Evolutionary conservation across 2,797 vertebrate species (phyloP).

Genomic region (Tapirus indicus): DNA sequence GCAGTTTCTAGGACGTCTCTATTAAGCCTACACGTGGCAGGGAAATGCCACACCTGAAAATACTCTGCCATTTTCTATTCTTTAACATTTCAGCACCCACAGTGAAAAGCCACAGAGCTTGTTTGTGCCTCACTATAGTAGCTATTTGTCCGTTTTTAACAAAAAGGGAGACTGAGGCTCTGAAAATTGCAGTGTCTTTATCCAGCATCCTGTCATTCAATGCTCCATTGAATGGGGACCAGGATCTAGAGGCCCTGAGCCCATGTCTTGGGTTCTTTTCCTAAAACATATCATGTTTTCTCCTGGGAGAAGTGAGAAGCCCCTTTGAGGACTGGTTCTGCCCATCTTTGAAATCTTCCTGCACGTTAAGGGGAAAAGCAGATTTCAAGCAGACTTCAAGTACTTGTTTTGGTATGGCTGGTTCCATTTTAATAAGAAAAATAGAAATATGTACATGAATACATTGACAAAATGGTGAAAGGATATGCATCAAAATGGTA

Average conservation of each 20-base stretch:
- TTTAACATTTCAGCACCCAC: background rate
- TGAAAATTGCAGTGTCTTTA: background rate
- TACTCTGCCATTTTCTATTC: background rate
- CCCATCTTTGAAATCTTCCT: background rate
- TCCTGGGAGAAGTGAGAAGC: background rate
- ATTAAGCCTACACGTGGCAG: slow-evolving; percentile 77
- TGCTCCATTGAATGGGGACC: background rate
- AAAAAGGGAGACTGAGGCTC: background rate
- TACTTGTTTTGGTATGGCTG: background rate
- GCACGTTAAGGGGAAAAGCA: background rate
- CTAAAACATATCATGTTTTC: background rate
- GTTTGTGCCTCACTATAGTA: background rate
- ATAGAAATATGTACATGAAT: background rate
- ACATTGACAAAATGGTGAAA: background rate
- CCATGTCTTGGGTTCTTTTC: background rate
- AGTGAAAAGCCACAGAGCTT: background rate
- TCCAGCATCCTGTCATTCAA: background rate
- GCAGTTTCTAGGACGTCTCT: background rate
- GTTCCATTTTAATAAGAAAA: background rate
- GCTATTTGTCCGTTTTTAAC: background rate
- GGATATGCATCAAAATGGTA: background rate
- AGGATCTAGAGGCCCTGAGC: background rate
- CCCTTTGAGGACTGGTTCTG: background rate
- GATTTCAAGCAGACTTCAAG: background rate
- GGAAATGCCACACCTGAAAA: slow-evolving; percentile 34